Evolutionary conservation across 2,888 invertebrate genomes (phyloP).

Genomic region (Sisyra nigra): DNA sequence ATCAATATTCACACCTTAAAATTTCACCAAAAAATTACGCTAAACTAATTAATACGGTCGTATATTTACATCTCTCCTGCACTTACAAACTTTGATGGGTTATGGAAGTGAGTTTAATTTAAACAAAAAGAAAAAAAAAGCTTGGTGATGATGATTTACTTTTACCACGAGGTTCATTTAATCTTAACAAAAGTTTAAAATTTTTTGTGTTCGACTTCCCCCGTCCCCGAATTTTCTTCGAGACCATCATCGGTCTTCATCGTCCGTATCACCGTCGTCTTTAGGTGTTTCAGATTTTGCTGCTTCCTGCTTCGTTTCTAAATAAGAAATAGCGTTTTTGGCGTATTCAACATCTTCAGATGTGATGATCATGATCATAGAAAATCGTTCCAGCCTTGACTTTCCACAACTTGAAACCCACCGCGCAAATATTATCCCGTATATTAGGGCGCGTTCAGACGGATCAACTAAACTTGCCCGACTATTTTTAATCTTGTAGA

Average conservation of each 20-base stretch:
- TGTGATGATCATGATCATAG: conserved; percentile 87
- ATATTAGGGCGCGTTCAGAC: too few species aligned
- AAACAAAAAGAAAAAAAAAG: too few species aligned
- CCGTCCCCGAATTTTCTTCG: conserved; percentile 13
- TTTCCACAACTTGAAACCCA: conserved; percentile 96
- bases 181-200: conserved; percentile 28
- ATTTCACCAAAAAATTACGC: conserved; percentile 3
- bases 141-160: conserved; percentile 4
- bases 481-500: too few species aligned
- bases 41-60: background rate
- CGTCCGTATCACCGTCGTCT: conserved; percentile 48
- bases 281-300: conserved; percentile 40
- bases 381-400: conserved; percentile 99
- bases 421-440: conserved; percentile 73
- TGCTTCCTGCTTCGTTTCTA: conserved; percentile 55
- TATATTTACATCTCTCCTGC: too few species aligned
- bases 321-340: conserved; percentile 42
- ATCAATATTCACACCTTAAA: conserved; percentile 4
- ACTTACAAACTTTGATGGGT: too few species aligned
- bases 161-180: conserved; percentile 1
- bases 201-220: conserved; percentile 34
- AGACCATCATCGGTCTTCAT: conserved; percentile 47
- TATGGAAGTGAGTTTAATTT: too few species aligned
- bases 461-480: too few species aligned
- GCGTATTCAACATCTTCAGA: conserved; percentile 78